A percentile compares a stretch with the other conserved stretches of the same genome.
phyloP scores from a whole-genome alignment of 2,888 invertebrate species.

The Quadriops clusia region DNA sequence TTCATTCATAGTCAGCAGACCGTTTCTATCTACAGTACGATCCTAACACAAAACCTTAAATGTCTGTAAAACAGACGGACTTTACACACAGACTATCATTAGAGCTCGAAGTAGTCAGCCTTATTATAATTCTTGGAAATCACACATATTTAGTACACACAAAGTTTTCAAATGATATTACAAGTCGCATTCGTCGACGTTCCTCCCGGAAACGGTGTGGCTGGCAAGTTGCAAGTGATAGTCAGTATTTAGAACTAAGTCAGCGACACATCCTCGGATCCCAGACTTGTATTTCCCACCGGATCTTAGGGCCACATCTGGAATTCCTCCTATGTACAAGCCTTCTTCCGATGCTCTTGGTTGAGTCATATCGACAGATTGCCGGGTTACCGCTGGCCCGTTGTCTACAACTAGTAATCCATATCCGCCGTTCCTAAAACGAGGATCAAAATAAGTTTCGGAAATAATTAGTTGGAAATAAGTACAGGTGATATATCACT shows the following conservation, averaged over 20 bases:
- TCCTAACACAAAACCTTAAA: conserved; percentile 31
- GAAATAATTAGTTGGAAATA: too few relatives aligned
- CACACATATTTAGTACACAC: conserved; percentile 27
- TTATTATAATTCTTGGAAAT: conserved; percentile 27
- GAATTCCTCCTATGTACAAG: conserved; percentile 64
- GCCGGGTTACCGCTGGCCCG: conserved; percentile 63
- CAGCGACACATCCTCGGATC: conserved; percentile 50
- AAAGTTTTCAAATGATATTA: too few relatives aligned
- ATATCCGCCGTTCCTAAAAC: conserved; percentile 69
- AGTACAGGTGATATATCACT: too few relatives aligned
- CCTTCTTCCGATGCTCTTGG: conserved; percentile 80
- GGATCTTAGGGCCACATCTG: conserved; percentile 29
- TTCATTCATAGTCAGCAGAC: conserved; percentile 12
- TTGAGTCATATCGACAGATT: conserved; percentile 73
- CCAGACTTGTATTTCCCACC: conserved; percentile 42
- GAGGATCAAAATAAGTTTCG: too few relatives aligned
- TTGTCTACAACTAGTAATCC: conserved; percentile 85
- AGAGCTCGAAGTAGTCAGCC: conserved; percentile 30
- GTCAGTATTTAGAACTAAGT: conserved; percentile 49
- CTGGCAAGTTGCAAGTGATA: conserved; percentile 41
- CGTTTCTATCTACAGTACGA: conserved; percentile 27
- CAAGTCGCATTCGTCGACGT: conserved; percentile 34
- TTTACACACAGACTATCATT: conserved; percentile 23
- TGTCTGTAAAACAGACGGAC: conserved; percentile 20
- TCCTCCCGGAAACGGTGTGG: conserved; percentile 40